Evolutionary conservation across 53 echinoderm and acorn worm genomes (phyloP).

Genomic region (Apostichopus leukothele): DNA sequence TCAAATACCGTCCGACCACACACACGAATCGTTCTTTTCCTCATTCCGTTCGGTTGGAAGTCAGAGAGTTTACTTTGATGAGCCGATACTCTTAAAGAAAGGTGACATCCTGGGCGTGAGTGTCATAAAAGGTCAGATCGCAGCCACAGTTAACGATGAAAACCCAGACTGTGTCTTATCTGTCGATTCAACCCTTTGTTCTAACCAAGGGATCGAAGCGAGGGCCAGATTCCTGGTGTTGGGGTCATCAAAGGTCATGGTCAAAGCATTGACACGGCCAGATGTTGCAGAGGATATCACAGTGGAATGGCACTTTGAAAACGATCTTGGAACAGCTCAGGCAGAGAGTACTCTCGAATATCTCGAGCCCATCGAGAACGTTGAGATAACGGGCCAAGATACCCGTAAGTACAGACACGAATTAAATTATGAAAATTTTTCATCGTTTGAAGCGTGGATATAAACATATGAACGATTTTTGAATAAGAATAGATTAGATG

Average conservation of each 20-base stretch:
- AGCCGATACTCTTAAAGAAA: constrained; percentile 4
- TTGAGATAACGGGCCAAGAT: not conserved
- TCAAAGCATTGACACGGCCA: not conserved
- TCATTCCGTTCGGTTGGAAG: not conserved
- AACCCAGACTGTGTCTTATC: constrained; percentile 11
- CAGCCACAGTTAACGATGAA: not conserved
- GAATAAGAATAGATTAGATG: too few species aligned
- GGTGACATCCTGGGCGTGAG: constrained; percentile 27
- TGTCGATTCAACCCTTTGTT: not conserved
- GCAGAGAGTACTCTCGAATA: constrained; percentile 13
- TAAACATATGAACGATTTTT: too few species aligned
- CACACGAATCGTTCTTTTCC: not conserved
- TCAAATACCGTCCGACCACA: not conserved
- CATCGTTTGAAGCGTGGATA: too few species aligned
- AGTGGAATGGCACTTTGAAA: not conserved
- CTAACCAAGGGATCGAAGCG: not conserved
- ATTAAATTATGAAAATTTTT: too few species aligned
- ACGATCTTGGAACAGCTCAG: not conserved
- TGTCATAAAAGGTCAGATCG: not conserved
- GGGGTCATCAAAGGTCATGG: constrained; percentile 33
- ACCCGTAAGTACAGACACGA: not conserved
- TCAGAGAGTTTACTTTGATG: constrained; percentile 15
- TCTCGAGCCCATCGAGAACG: not conserved
- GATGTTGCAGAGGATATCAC: not conserved
- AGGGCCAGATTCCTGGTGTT: not conserved